Base-by-base conservation (phyloP, 2,797 vertebrate genomes). In the Lerista edwardsae region DNA sequence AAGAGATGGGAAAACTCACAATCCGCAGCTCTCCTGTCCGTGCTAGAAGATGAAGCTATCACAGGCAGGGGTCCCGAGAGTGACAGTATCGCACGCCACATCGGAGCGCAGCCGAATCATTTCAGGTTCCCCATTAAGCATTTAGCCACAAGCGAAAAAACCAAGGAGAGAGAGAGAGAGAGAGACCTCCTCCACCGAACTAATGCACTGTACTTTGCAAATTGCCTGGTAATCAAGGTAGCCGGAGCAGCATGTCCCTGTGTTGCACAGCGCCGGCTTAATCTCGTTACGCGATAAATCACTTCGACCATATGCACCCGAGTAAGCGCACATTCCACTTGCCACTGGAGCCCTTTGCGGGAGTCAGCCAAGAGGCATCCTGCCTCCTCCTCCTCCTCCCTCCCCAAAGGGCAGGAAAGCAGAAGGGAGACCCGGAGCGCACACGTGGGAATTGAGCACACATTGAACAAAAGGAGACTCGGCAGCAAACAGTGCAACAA, bases 1-100 rank as follows among this genome's bases (percentile, higher is more conserved):
- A 82, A 86, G 23, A 82, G 75, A 62, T 1, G 1, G 59, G 19
- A 76, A 51, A 91, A 94, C 93, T 95, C 92, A 95, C 87, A 47
- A 87, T 91, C 92, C 82, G 83, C 65, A 79, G 89, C 87, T 80
- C 55, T 90, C 78, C 87, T 91, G 67, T 65, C 89, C 64, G 79
- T 17, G n/a, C 75, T 89, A 51, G 91, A 88, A 77, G 90, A 91
- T 4, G 87, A 85, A 84, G 80, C 78, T 69, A 86, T 88, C 83
- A 27, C 6, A 86, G 92, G 86, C 76, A 88, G 51, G 36, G 1
- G 82, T 82, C 82, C 88, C 90, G 84, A 79, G 77, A 78, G 44
- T 44, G 72, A 93, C 83, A 61, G 82, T 80, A 81, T 91, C 92
- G 80, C 94, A 85, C 29, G 89, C 72, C 87, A 94, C 1, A 0